Evolutionary conservation across 2,113 vertebrate species (phyloP), one percentile per base, ranked within the genome.

Genomic region (Perca flavescens): DNA sequence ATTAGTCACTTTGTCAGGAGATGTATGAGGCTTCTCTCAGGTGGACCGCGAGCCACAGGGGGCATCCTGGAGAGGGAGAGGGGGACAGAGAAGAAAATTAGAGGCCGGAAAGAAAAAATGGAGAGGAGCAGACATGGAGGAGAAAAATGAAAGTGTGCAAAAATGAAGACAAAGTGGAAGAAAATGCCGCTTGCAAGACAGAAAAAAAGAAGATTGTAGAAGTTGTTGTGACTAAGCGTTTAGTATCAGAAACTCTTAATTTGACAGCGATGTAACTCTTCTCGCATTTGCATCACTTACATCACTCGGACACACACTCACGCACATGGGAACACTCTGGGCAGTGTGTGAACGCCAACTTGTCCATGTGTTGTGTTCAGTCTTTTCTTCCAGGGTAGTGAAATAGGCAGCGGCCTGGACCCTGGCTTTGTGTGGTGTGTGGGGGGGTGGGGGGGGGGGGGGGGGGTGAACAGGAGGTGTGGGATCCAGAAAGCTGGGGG

Each of bases 1-100:
- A 94, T 95, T 94, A 91, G 91, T 95, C 94, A 95, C 93, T 93
- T 92, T 94, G 94, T 94, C 93, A 94, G 90, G 90, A 92, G 89
- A 86, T 84, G 90, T 87, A 93, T 74, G 87, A 90, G 86, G 84
- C 85, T 79, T 70, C 93, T 92, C 91, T 92, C 86, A 91, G 91
- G 91, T 92, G 92, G 91, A 91, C 62, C 68, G 53, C 19, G n/a
- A 91, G 91, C 86, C 89, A 89, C 89, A 47, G 90, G 92, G 88
- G 91, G 89, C 76, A 52, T 66, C 25, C 28, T 31, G 22, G 73
- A 46, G 77, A 85, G 74, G 54, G 57, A 75, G 72, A 73, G 70
- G 64, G 65, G 65, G 56, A 25, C 79, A 64, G 57, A 50, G 74
- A 72, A 74, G 63, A 60, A 63, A 84, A 89, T 70, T 65, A 83